Evolutionary conservation across 2,113 vertebrate species (phyloP).

Genomic region (Alosa alosa): DNA sequence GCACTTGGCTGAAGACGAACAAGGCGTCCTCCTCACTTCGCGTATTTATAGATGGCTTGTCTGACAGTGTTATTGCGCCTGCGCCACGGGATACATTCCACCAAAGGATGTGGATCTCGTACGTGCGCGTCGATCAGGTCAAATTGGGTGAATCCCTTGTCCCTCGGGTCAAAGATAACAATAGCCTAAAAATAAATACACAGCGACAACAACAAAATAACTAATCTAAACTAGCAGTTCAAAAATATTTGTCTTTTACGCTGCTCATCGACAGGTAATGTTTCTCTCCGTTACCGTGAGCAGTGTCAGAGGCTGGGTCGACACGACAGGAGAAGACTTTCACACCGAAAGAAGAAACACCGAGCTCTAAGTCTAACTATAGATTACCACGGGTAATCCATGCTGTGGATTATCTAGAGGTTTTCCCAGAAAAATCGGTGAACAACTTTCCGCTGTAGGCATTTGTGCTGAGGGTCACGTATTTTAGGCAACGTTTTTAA

Average conservation of each 20-base stretch:
- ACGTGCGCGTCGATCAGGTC: background rate
- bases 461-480: background rate
- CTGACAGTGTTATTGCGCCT: background rate
- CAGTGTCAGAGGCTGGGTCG: background rate
- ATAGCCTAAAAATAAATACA: background rate
- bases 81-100: background rate
- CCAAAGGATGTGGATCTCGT: background rate
- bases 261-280: background rate
- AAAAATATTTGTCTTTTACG: background rate
- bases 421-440: background rate
- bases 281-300: background rate
- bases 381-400: background rate
- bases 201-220: background rate
- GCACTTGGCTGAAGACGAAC: constrained; percentile 5
- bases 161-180: background rate
- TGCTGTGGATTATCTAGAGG: background rate
- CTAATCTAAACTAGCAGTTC: background rate
- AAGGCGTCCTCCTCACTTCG: background rate
- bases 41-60: constrained; percentile 9
- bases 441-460: background rate
- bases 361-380: background rate
- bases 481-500: background rate
- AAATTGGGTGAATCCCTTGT: background rate
- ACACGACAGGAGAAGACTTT: background rate
- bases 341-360: background rate